Base-by-base conservation (phyloP, 2,888 invertebrate genomes). In the Arenicola marina region DNA sequence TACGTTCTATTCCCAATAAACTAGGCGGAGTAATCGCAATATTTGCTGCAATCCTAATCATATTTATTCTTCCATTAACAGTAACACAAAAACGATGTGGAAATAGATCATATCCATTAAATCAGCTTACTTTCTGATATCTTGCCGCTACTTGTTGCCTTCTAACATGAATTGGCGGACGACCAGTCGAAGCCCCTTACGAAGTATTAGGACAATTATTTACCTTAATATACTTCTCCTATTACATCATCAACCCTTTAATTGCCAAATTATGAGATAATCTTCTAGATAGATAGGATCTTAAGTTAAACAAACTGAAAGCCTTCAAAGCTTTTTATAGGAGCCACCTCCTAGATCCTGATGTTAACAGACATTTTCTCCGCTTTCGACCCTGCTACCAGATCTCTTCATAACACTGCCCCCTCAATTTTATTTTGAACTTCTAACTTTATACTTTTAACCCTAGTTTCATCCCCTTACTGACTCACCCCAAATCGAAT, bases 1-100 rank as follows among this genome's bases (percentile, higher is more conserved):
- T 92, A 76, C 91, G 91, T 31, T 90, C 90, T 44, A 90, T 92
- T 62, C 91, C 91, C 4, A 91, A 90, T 85, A 91, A 92, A 87
- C 78, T 91, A 84, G 90, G 90, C 58, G 91, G 91, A 67, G 90
- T 91, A 53, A 84, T 90, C 75, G 88, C 88, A 0, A 76, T 90
- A 85, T 67, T 88, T 0, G 73, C 88, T 80, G 90, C 89, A 65
- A 89, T 91, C 85, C 76, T 88, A 75, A 88, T 91, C 84, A 84
- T 90, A 84, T 83, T 87, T 76, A 85, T 88, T 78, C 56, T 89
- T 63, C 89, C 89, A 0, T 66, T 75, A 32, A 65, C 62, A 84
- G 88, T 73, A 83, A 85, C 18, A 85, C 85, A 71, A 83, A 84
- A 78, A 87, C 86, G 84, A 87, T 86, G 83, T 24, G 59, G 67